A percentile compares a stretch with the other conserved stretches of the same genome.
Evolutionary conservation across 2,888 invertebrate genomes (phyloP).

Genomic region (Psococerastis gibbosa): DNA sequence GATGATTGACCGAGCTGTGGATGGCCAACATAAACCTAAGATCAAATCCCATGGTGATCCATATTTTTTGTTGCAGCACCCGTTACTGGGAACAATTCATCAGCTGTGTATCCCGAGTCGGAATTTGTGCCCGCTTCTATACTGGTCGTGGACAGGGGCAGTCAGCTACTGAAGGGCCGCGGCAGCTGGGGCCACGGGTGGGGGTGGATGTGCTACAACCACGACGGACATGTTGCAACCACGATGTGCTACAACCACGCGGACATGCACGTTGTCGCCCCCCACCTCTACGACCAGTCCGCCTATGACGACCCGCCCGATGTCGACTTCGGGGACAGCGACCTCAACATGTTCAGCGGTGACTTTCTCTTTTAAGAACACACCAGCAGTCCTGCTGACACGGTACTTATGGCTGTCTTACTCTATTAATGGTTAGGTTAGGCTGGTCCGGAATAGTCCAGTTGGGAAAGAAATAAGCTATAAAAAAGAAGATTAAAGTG

Average conservation of each 20-base stretch:
- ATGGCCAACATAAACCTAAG: no score
- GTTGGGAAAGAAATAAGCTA: no score
- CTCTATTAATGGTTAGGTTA: no score
- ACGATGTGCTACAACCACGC: slow-evolving; percentile 13
- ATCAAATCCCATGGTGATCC: no score
- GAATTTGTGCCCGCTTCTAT: slow-evolving; percentile 13
- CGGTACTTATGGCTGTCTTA: no score
- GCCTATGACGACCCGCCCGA: slow-evolving; percentile 16
- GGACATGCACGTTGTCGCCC: slow-evolving; percentile 15
- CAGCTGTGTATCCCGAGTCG: slow-evolving; percentile 12
- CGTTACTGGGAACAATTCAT: no score
- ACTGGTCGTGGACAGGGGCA: slow-evolving; percentile 14
- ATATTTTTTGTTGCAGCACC: no score
- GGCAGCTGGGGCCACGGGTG: slow-evolving; percentile 19
- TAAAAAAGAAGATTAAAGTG: no score
- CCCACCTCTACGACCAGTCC: slow-evolving; percentile 13
- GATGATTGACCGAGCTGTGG: no score
- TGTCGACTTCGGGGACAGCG: slow-evolving; percentile 15
- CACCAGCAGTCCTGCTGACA: no score
- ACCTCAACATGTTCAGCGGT: slow-evolving; percentile 17
- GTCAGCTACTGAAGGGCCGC: slow-evolving; percentile 18
- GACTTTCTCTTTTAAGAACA: slow-evolving; percentile 17
- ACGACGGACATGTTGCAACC: no score
- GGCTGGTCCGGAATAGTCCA: no score
- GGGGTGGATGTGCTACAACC: slow-evolving; percentile 15